Conservation (phyloP, 2,113 vertebrate genomes). For the Lanius collurio region DNA sequence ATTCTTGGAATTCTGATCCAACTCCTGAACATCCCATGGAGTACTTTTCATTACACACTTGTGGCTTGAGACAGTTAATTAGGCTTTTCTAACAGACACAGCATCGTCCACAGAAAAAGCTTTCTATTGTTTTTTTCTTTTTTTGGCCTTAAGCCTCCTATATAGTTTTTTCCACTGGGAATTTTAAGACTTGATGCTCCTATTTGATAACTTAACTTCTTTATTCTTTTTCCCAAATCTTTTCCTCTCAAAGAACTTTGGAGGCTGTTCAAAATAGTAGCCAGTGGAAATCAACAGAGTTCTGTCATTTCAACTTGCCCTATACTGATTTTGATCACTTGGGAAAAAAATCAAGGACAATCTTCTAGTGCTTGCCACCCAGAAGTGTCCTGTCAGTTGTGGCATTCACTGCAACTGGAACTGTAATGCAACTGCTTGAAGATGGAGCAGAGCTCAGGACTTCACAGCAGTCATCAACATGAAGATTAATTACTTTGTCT, state of each 20-base stretch:
- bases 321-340: not conserved
- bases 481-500: not conserved
- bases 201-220: not conserved
- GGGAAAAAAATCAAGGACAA: not conserved
- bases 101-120: not conserved
- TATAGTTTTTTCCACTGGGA: not conserved
- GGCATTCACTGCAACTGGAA: not conserved
- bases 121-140: not conserved
- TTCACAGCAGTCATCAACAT: not conserved
- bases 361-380: not conserved
- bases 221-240: not conserved
- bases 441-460: not conserved
- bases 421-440: not conserved
- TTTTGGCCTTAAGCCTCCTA: not conserved
- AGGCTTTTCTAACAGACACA: not conserved
- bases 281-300: not conserved
- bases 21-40: not conserved
- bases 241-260: not conserved
- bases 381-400: not conserved
- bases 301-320: not conserved
- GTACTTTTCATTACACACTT: not conserved
- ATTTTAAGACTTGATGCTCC: not conserved
- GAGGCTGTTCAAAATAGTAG: not conserved
- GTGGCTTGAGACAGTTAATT: slow-evolving; percentile 5
- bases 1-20: slow-evolving; percentile 43